Evolutionary conservation across 1,140 invertebrate species (phyloP), one percentile per base, ranked within the genome.

Genomic region (Drosophila tsacasi): DNA sequence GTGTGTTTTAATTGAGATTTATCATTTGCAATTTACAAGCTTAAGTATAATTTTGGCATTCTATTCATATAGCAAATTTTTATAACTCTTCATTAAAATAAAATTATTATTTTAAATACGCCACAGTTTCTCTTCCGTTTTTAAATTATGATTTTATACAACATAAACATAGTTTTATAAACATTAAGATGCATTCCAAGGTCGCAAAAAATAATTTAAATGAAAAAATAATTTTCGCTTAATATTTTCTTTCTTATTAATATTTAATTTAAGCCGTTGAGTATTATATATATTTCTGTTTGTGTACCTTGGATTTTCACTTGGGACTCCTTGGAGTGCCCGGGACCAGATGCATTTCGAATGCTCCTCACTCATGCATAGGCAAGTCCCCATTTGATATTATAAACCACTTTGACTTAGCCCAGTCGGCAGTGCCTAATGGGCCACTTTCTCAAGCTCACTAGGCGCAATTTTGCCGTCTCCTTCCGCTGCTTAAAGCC

Each of bases 391-490:
- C 46, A 39, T 54, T 63, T 55, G 40, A 63, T 67, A 78, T 77
- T 77, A 77, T 78, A 60, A 78, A 77, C 42, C 65, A 40, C 47
- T 60, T 68, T 64, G 73, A 69, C 76, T 83, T 81, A 84, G 54
- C 35, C 54, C 54, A 57, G 62, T 61, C 32, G 25, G 47, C 63
- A 83, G 66, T 75, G 65, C 55, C 57, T 81, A 74, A 71, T 78
- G 64, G 82, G 61, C 78, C 63, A 60, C 72, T 64, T 84, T 76
- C 76, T 76, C 74, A 77, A 71, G 84, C 66, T 62, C 66, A 80
- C 76, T 83, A 72, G 79, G 69, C 69, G 60, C 63, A 76, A 74
- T 76, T 80, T 77, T 44, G 52, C 58, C 21, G 40, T 52, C 39
- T 44, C 47, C 57, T 77, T 49, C 49, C 76, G 54, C 59, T 44